Conservation (phyloP, 1,140 invertebrate species). For the Drosophila ercepeae region DNA sequence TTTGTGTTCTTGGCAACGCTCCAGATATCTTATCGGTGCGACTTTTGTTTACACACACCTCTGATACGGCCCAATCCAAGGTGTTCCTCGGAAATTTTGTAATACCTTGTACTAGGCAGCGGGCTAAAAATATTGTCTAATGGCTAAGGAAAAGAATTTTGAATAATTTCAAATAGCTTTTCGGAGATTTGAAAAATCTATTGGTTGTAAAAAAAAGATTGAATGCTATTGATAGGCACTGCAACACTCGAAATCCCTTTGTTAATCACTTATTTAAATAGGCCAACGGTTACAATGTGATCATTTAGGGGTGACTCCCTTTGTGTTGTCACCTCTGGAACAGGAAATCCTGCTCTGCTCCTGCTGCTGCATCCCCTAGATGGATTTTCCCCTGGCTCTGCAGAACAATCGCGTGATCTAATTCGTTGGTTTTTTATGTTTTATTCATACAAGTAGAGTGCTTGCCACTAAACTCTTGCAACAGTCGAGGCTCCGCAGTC, state of each 20-base stretch:
- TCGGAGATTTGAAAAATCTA: not conserved
- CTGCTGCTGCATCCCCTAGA: conserved; percentile 20
- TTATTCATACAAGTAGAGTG: conserved; percentile 37
- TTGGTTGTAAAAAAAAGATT: not conserved
- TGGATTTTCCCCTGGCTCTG: not conserved
- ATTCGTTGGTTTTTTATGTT: conserved; percentile 34
- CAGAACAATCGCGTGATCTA: conserved; percentile 40
- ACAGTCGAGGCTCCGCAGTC: conserved; percentile 21
- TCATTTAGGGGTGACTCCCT: conserved; percentile 9
- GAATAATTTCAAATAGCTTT: not conserved
- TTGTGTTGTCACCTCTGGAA: conserved; percentile 17
- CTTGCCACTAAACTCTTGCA: conserved; percentile 33
- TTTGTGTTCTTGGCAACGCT: conserved; percentile 16
- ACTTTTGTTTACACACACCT: conserved; percentile 26
- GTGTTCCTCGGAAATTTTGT: conserved; percentile 17
- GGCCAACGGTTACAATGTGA: not conserved
- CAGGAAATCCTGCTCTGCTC: conserved; percentile 18
- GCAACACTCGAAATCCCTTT: not conserved
- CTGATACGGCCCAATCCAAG: conserved; percentile 20
- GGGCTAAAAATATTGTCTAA: conserved; percentile 29
- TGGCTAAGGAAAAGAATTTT: conserved; percentile 4
- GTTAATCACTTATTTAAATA: conserved; percentile 20
- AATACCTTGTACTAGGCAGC: conserved; percentile 31
- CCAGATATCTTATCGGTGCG: conserved; percentile 42
- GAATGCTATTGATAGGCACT: not conserved